Percentiles rank a stretch among this genome's conserved stretches.
phyloP scores from a whole-genome alignment of 2,797 vertebrate genomes.

The Clarias laeviceps region DNA sequence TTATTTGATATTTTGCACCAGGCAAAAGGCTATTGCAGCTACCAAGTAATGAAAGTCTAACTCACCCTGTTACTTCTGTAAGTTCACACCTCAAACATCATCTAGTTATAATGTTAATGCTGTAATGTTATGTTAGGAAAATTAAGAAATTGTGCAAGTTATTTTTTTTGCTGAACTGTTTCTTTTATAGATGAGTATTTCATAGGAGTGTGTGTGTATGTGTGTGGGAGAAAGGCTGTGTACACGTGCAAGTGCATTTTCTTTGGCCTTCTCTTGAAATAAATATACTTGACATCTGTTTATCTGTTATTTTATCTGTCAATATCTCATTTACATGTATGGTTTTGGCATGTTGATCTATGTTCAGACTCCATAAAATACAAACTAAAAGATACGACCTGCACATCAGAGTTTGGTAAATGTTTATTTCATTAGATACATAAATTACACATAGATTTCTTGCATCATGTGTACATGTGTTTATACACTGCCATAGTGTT shows the following conservation, averaged over 20 bases:
- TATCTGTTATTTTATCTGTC: constrained; percentile 11
- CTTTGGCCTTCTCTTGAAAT: constrained; percentile 26
- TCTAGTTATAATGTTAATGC: background rate
- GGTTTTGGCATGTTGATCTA: background rate
- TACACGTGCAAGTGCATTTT: constrained; percentile 23
- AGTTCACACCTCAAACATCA: background rate
- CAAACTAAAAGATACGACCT: background rate
- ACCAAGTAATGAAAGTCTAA: background rate
- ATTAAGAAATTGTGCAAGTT: background rate
- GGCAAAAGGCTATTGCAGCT: background rate
- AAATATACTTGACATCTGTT: constrained; percentile 27
- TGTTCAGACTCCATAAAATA: background rate
- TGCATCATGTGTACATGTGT: too few relatives aligned
- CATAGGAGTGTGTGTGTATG: background rate
- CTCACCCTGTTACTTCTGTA: background rate
- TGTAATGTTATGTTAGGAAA: background rate
- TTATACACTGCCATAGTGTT: too few relatives aligned
- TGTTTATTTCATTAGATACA: background rate
- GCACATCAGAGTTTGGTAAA: background rate
- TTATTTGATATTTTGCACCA: background rate
- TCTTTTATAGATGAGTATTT: background rate
- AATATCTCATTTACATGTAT: background rate
- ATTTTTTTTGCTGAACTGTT: background rate
- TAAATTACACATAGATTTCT: background rate
- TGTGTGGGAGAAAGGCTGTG: constrained; percentile 23